Evolutionary conservation across 2,888 invertebrate species (phyloP).

Genomic region (Capitulum mitella): DNA sequence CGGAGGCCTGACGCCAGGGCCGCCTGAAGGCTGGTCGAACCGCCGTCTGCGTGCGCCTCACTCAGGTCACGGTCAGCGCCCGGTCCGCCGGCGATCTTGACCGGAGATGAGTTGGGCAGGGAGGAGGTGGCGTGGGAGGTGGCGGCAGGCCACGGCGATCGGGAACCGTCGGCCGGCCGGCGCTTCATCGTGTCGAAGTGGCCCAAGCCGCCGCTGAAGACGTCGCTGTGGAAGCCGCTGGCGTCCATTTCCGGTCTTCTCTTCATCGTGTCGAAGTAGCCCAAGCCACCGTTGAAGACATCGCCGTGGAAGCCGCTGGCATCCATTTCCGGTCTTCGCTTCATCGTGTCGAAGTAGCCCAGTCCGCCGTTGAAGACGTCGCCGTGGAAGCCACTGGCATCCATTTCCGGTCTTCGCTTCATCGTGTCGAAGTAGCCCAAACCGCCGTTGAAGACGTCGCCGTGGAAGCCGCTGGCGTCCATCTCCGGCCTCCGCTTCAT

Average conservation of each 20-base stretch:
- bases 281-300: constrained; percentile 41
- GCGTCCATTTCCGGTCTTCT: constrained; percentile 40
- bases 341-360: constrained; percentile 41
- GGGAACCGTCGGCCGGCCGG: too few species aligned
- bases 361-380: constrained; percentile 41
- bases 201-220: constrained; percentile 40
- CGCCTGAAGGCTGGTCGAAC: too few species aligned
- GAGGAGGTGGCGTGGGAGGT: too few species aligned
- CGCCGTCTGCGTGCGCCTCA: too few species aligned
- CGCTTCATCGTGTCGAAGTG: constrained; percentile 40
- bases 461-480: constrained; percentile 39
- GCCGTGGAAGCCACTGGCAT: constrained; percentile 41
- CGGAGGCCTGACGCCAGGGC: too few species aligned
- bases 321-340: constrained; percentile 30
- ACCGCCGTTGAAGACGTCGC: constrained; percentile 41
- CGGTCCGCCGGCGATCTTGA: too few species aligned
- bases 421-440: constrained; percentile 36
- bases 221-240: constrained; percentile 41
- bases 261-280: constrained; percentile 39
- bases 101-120: too few species aligned
- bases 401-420: constrained; percentile 39
- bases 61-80: too few species aligned
- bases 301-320: constrained; percentile 41
- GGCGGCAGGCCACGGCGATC: too few species aligned
- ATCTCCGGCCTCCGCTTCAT: constrained; percentile 27